phyloP scores from a whole-genome alignment of 2,113 vertebrate species.

The Sinocyclocheilus anshuiensis region DNA sequence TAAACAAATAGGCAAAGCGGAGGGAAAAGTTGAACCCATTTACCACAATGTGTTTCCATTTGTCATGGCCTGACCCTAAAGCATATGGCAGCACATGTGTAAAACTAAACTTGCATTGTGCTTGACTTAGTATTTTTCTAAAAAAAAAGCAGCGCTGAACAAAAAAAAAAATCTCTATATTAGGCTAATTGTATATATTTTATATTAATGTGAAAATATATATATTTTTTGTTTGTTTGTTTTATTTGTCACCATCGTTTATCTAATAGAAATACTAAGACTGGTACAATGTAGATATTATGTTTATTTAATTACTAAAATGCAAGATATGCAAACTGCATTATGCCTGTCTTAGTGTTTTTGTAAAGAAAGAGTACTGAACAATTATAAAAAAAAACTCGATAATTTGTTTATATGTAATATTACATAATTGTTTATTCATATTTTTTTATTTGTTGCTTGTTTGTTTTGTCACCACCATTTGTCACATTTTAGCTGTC shows the following conservation, averaged over 20 bases:
- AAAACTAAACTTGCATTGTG: not conserved
- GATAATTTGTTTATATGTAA: not conserved
- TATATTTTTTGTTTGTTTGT: too few relatives aligned
- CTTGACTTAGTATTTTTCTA: not conserved
- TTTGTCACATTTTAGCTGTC: not conserved
- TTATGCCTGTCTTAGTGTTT: not conserved
- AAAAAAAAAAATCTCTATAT: too few relatives aligned
- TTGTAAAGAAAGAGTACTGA: not conserved
- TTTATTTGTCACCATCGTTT: too few relatives aligned
- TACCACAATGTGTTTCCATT: constrained; percentile 34
- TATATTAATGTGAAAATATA: not conserved
- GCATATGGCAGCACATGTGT: constrained; percentile 16
- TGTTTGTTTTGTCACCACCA: not conserved
- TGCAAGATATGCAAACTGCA: not conserved
- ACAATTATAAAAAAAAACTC: not conserved
- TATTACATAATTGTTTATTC: not conserved
- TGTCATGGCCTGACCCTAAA: constrained; percentile 36
- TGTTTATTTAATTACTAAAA: not conserved
- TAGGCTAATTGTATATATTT: too few relatives aligned
- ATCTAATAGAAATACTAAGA: too few relatives aligned
- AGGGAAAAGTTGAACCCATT: constrained; percentile 14
- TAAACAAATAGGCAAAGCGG: constrained; percentile 40
- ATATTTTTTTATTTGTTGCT: too few relatives aligned
- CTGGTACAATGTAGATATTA: not conserved
- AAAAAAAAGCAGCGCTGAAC: not conserved